phyloP scores from a whole-genome alignment of 2,888 invertebrate genomes.

The Stramonita haemastoma region DNA sequence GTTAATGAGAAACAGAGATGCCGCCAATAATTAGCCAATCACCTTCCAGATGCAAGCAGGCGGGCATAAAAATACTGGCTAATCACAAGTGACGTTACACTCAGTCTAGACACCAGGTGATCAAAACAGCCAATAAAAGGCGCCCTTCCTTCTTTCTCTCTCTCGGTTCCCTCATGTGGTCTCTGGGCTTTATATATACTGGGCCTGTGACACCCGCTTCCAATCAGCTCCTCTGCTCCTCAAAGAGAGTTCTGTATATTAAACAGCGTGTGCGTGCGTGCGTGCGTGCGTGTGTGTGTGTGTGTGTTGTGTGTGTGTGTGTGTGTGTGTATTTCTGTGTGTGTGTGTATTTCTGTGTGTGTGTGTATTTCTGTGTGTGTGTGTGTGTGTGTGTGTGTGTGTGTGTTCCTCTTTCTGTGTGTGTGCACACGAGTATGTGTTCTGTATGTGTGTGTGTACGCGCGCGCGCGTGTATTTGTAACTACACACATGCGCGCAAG shows the following conservation, averaged over 20 bases:
- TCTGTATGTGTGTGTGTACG: not conserved
- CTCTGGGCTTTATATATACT: no score
- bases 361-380: no score
- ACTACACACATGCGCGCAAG: not conserved
- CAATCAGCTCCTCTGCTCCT: not conserved
- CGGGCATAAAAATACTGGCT: not conserved
- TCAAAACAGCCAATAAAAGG: not conserved
- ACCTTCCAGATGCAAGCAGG: not conserved
- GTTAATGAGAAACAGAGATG: constrained; percentile 7
- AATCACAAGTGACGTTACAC: not conserved
- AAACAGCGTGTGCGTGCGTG: no score
- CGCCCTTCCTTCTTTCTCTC: not conserved
- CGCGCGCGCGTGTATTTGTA: not conserved
- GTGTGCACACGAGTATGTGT: no score
- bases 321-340: no score
- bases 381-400: no score
- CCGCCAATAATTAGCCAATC: constrained; percentile 27
- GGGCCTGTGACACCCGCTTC: constrained; percentile 6
- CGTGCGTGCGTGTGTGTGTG: no score
- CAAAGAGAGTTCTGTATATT: no score
- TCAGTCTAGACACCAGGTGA: not conserved
- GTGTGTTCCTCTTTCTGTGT: no score
- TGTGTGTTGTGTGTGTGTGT: no score
- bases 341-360: no score
- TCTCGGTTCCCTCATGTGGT: not conserved